Base-by-base conservation (phyloP, 2,113 vertebrate species). In the Rhabdomys dilectus region DNA sequence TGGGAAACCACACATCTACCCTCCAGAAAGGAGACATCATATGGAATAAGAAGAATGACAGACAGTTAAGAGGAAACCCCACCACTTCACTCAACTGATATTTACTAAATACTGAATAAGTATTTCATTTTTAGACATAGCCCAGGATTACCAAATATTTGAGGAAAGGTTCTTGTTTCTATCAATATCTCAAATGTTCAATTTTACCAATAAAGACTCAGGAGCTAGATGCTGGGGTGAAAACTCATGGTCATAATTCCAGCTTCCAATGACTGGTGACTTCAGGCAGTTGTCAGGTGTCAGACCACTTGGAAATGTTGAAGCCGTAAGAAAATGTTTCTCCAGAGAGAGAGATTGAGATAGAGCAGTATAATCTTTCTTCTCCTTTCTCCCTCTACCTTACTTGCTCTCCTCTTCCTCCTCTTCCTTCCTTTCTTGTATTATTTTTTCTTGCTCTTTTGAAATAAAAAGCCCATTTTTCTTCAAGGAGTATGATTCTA, bases 71-170 rank as follows among this genome's bases (percentile, higher is more conserved):
- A 6, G 36, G 34, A 86, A 86, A 51, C 78, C 8, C 21, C 34
- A 66, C 42, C 31, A 39, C 15, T 77, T 93, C 5, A n/a, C 26
- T 89, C 36, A 75, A 77, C 9, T 2, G 19, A 51, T 68, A n/a
- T 81, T 86, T 56, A 88, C 15, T 13, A 4, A 62, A 26, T 66
- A 80, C 10, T 62, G 31, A 70, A 13, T 58, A 91, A 95, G 7
- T 58, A 64, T 29, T 75, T 93, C 29, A 39, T 26, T 93, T 92
- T 81, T 77, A 96, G 66, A 94, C 24, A 29, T 51, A 62, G 36
- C 34, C 7, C 9, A n/a, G 9, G 16, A 51, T 60, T 29, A 73
- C 21, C 34, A 86, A 21, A 73, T 80, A 85, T 80, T 94, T 93
- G 31, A 91, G 45, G 72, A 42, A 80, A 80, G 15, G 53, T 17